Evolutionary conservation across 2,113 vertebrate genomes (phyloP).

Genomic region (Syngnathoides biaculeatus): DNA sequence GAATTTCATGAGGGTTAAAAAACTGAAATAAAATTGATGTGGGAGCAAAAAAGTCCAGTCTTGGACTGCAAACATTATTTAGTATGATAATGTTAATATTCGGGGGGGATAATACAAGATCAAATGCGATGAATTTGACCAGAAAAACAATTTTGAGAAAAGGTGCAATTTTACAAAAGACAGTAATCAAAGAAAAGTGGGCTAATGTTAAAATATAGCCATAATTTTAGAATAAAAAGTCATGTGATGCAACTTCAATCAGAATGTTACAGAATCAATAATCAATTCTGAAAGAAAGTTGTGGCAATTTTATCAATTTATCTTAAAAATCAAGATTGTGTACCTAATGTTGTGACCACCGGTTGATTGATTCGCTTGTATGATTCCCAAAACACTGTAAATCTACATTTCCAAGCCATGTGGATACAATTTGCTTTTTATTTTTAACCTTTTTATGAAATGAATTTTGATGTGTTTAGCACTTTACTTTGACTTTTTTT

Average conservation of each 20-base stretch:
- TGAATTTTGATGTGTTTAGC: slow-evolving; percentile 46
- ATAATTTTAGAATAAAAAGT: neutral
- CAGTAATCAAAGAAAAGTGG: no score
- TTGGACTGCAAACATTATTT: no score
- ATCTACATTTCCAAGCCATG: slow-evolving; percentile 20
- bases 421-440: slow-evolving; percentile 38
- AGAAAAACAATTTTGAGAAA: neutral
- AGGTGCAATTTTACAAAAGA: neutral
- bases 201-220: no score
- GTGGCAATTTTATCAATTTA: no score
- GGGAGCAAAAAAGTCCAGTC: no score
- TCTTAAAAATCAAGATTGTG: neutral
- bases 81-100: no score
- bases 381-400: no score
- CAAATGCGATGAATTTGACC: neutral
- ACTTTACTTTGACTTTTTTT: slow-evolving; percentile 42
- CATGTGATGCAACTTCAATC: neutral
- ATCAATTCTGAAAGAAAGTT: neutral
- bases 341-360: neutral
- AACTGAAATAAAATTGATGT: no score
- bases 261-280: neutral
- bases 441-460: slow-evolving; percentile 31
- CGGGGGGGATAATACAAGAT: no score
- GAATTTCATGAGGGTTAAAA: no score
- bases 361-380: no score